Evolutionary conservation across 2,113 vertebrate genomes (phyloP).

Genomic region (Mobula hypostoma): DNA sequence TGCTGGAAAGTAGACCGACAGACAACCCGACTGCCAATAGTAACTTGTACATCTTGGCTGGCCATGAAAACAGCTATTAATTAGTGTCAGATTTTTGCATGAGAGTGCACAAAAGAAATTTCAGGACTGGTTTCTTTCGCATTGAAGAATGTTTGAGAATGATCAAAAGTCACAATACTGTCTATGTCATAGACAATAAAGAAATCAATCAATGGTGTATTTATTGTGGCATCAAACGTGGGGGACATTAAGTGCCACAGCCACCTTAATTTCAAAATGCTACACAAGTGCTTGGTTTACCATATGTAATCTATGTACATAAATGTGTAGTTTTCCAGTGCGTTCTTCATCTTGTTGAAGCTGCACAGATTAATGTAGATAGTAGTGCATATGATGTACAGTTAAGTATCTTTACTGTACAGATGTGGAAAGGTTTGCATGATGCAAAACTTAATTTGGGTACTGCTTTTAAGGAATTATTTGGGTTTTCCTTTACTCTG

Average conservation of each 20-base stretch:
- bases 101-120: conserved; percentile 40
- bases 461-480: conserved; percentile 59
- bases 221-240: conserved; percentile 74
- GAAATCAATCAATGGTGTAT: conserved; percentile 54
- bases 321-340: conserved; percentile 75
- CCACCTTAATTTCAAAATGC: conserved; percentile 54
- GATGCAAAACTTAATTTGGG: conserved; percentile 54
- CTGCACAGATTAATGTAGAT: conserved; percentile 76
- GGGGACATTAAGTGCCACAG: conserved; percentile 59
- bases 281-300: conserved; percentile 80
- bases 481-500: conserved; percentile 46
- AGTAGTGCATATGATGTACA: conserved; percentile 64
- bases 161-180: conserved; percentile 50
- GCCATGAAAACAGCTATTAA: conserved; percentile 99
- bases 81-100: conserved; percentile 22
- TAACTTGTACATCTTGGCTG: conserved; percentile 96
- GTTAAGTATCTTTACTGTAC: conserved; percentile 71
- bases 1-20: conserved; percentile 91
- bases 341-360: conserved; percentile 56
- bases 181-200: conserved; percentile 39
- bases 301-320: conserved; percentile 96
- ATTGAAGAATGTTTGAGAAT: conserved; percentile 48
- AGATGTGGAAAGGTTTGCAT: conserved; percentile 64
- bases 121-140: conserved; percentile 54
- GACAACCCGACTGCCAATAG: conserved; percentile 97